Conservation (phyloP, 1,140 invertebrate species). For the Oryzaephilus surinamensis region DNA sequence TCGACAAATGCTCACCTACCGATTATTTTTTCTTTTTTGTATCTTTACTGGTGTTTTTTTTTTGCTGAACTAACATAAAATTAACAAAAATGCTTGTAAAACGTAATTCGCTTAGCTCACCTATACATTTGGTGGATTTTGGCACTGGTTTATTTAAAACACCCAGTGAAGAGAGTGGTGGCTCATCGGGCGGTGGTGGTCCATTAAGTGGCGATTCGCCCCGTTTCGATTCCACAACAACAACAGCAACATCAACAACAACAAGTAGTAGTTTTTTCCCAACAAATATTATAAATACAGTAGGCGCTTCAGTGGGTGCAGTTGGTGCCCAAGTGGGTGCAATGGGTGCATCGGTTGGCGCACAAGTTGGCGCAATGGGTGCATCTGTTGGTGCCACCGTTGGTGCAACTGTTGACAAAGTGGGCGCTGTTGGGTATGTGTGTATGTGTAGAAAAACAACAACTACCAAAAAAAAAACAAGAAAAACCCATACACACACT, state of each 20-base stretch:
- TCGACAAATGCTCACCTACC: neutral
- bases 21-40: neutral
- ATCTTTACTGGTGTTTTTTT: neutral
- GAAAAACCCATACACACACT: neutral
- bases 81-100: neutral
- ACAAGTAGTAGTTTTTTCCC: conserved; percentile 31
- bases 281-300: conserved; percentile 33
- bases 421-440: conserved; percentile 34
- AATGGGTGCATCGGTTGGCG: conserved; percentile 28
- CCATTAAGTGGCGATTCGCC: conserved; percentile 40
- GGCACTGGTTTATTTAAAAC: conserved; percentile 79
- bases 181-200: conserved; percentile 35
- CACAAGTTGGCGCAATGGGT: conserved; percentile 28
- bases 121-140: conserved; percentile 82
- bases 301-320: conserved; percentile 28
- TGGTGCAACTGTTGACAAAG: conserved; percentile 27
- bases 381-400: conserved; percentile 28
- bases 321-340: conserved; percentile 31
- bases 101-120: conserved; percentile 49
- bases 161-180: conserved; percentile 69
- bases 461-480: neutral
- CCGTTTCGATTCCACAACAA: conserved; percentile 19
- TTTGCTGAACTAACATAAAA: neutral
- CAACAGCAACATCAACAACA: conserved; percentile 18
- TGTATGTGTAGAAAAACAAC: conserved; percentile 15